phyloP scores from a whole-genome alignment of 2,113 vertebrate species.

The Panthera leo region DNA sequence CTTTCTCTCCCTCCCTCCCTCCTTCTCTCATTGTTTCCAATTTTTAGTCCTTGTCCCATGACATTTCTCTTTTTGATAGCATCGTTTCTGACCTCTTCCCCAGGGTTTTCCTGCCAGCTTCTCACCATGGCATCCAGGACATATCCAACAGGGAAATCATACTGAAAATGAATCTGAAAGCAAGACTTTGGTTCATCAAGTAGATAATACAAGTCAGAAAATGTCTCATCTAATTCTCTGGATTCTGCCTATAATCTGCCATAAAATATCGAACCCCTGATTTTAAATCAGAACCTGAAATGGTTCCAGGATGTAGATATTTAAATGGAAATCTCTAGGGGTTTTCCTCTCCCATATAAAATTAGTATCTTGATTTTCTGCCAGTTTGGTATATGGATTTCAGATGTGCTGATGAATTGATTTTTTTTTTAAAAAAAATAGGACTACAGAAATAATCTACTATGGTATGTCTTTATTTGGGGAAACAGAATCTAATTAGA shows the following conservation, averaged over 20 bases:
- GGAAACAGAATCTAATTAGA: constrained; percentile 53
- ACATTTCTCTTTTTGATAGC: constrained; percentile 79
- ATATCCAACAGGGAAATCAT: constrained; percentile 84
- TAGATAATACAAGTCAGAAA: constrained; percentile 81
- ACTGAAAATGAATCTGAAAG: constrained; percentile 83
- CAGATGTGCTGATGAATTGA: constrained; percentile 60
- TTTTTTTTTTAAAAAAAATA: not conserved
- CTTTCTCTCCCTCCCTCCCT: not conserved
- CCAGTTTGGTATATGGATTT: constrained; percentile 62
- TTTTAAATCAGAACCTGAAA: constrained; percentile 77
- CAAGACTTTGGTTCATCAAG: constrained; percentile 76
- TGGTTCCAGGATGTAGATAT: constrained; percentile 53
- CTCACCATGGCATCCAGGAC: constrained; percentile 74
- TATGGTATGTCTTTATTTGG: constrained; percentile 9
- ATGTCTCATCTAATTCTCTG: constrained; percentile 76
- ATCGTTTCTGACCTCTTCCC: constrained; percentile 84
- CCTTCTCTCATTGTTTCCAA: constrained; percentile 63
- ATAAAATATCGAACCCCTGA: constrained; percentile 58
- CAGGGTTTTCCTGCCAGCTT: constrained; percentile 68
- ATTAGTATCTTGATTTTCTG: constrained; percentile 65
- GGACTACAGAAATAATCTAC: constrained; percentile 43
- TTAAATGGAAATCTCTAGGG: constrained; percentile 64
- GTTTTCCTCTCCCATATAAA: constrained; percentile 53
- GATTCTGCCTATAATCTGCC: constrained; percentile 64
- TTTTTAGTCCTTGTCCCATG: constrained; percentile 77